Base-by-base conservation (phyloP, 1,140 invertebrate species). In the Galendromus occidentalis region DNA sequence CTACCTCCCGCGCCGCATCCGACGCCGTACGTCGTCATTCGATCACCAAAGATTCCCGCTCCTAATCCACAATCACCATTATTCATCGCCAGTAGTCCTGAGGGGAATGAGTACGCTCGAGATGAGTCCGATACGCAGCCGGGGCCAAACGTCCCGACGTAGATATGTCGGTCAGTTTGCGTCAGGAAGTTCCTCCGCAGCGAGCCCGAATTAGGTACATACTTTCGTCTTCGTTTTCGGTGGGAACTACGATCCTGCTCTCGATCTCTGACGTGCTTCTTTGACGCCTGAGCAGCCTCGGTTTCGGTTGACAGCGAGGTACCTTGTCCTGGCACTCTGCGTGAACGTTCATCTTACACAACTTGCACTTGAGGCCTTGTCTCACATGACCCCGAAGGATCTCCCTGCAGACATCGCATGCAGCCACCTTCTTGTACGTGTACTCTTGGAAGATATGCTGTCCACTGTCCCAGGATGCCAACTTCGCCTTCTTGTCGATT, bases 401-500 rank as follows among this genome's bases (percentile, higher is more conserved):
- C 79, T 92, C 88, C 39, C 87, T 88, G 75, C 90, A 94, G 65
- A 90, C 84, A 76, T 94, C 90, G 75, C 90, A 94, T 6, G 89
- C 87, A 17, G 89, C 91, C 69, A 94, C 91, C 77, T 92, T 93
- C 76, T 91, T 91, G 75, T 92, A 93, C 1, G 89, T 93, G 74
- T 93, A 89, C 75, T 93, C 89, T 75, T 89, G 85, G 78, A 91
- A 88, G 69, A 86, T 83, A 75, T 93, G 89, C 20, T 67, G 44
- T 29, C 65, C 68, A 17, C 68, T 67, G 29, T 68, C 70, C n/a
- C 71, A 65, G 67, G 69, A 70, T 82, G 59, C 71, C 45, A 68
- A 69, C 59, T 68, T 89, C 83, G 85, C 83, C 81, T 85, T 83
- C 80, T 84, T 84, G 82, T 82, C 83, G 79, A 78, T 67, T 33